Evolutionary conservation across 2,113 vertebrate species (phyloP).

Genomic region (Zosterops hypoxanthus): DNA sequence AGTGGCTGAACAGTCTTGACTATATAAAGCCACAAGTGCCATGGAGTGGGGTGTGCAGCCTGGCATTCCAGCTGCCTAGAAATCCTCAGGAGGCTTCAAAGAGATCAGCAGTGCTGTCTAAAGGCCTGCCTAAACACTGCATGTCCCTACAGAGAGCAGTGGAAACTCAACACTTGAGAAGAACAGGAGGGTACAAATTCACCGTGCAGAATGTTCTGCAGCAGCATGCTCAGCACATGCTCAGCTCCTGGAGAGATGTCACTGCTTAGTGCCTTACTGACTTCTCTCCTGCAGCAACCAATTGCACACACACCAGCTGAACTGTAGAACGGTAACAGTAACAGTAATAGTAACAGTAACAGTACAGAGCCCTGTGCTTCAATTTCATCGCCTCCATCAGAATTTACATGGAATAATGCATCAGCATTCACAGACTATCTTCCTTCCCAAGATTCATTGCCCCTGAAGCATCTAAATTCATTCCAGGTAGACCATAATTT

Average conservation of each 20-base stretch:
- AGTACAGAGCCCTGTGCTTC: background rate
- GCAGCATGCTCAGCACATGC: background rate
- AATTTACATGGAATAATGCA: background rate
- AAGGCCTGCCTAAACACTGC: background rate
- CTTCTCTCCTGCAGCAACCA: background rate
- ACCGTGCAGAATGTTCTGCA: background rate
- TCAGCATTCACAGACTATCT: background rate
- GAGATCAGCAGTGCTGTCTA: background rate
- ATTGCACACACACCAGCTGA: rapidly evolving
- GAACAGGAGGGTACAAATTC: background rate
- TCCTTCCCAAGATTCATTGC: background rate
- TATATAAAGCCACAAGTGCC: constrained; percentile 61
- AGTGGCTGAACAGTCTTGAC: constrained; percentile 5
- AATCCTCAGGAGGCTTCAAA: constrained; percentile 29
- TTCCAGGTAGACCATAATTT: background rate
- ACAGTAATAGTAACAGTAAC: no score
- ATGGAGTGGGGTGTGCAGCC: background rate
- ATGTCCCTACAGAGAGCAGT: background rate
- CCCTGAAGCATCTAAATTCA: background rate
- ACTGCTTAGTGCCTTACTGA: background rate
- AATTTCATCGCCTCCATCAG: background rate
- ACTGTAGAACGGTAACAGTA: background rate
- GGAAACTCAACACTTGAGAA: background rate
- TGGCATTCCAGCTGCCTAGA: constrained; percentile 52
- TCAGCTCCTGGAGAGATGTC: background rate